Percentiles rank a stretch among this genome's conserved stretches.
Evolutionary conservation across 2,113 vertebrate genomes (phyloP).

Genomic region (Nothobranchius furzeri): DNA sequence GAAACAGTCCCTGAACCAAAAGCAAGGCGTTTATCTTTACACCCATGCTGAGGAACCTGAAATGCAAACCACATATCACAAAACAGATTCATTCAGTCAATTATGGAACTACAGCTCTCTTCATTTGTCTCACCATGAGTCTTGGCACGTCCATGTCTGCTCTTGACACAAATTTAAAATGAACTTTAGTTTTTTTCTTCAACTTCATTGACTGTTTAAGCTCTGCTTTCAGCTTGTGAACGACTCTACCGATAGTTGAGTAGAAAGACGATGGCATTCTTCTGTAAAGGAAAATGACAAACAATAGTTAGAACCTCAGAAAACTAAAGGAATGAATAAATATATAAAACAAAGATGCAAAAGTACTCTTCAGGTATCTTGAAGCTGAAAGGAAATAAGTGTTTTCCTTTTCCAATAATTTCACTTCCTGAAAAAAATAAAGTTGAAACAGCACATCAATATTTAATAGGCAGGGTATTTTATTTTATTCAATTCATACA

Average conservation of each 20-base stretch:
- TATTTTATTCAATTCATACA: not conserved
- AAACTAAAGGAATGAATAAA: not conserved
- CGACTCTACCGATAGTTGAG: conserved; percentile 35
- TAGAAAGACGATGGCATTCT: conserved; percentile 69
- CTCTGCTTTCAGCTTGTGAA: conserved; percentile 67
- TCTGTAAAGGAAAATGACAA: conserved; percentile 35
- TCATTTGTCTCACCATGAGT: conserved; percentile 59
- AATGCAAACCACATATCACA: not conserved
- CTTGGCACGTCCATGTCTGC: conserved; percentile 46
- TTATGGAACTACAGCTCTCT: not conserved
- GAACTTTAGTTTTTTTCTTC: conserved; percentile 28
- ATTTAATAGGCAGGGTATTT: not conserved
- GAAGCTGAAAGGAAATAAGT: conserved; percentile 67
- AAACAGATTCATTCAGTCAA: not conserved
- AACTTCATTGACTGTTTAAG: conserved; percentile 61
- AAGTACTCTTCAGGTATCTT: conserved; percentile 64
- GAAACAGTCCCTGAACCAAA: conserved; percentile 70
- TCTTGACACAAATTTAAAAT: conserved; percentile 69
- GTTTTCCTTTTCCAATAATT: conserved; percentile 55
- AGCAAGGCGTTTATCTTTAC: conserved; percentile 53
- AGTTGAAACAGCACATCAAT: not conserved
- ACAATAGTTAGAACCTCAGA: rapidly evolving
- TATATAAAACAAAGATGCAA: rapidly evolving
- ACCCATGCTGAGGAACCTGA: conserved; percentile 62
- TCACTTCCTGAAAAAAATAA: conserved; percentile 37